Conservation (phyloP, 2,113 vertebrate genomes). For the Phrynocephalus versicolor region DNA sequence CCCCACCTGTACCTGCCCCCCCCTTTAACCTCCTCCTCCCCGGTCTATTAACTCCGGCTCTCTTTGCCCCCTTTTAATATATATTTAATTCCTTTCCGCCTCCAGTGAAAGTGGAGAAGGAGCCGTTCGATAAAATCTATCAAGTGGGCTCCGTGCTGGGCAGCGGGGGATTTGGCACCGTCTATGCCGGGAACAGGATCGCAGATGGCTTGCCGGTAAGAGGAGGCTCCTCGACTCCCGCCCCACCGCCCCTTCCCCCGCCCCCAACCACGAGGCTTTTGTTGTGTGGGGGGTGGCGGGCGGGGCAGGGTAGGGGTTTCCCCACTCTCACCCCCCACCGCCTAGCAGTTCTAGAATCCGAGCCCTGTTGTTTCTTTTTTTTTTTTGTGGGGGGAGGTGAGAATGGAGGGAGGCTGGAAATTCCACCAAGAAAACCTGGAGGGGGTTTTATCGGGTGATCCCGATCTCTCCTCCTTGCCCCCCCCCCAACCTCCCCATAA, state of each 20-base stretch:
- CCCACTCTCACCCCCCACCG: neutral
- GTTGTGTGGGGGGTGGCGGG: neutral
- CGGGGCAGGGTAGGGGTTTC: too few species aligned
- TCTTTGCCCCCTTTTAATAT: neutral
- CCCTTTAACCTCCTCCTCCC: too few species aligned
- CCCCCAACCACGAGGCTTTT: slow-evolving; percentile 12
- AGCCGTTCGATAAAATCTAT: slow-evolving; percentile 94
- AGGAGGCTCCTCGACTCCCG: neutral
- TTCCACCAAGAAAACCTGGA: neutral
- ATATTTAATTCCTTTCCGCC: neutral
- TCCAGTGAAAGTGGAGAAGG: slow-evolving; percentile 90
- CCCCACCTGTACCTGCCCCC: neutral
- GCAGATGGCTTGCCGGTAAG: slow-evolving; percentile 93
- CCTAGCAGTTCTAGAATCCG: neutral
- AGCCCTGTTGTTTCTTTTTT: too few species aligned
- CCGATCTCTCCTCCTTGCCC: too few species aligned
- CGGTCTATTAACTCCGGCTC: neutral
- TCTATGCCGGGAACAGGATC: slow-evolving; percentile 89
- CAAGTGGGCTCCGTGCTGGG: slow-evolving; percentile 93
- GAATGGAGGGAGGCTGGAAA: neutral
- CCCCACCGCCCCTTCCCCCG: neutral
- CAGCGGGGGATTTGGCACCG: slow-evolving; percentile 94
- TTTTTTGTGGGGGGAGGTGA: neutral
- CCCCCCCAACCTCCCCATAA: neutral
- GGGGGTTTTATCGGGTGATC: neutral